Evolutionary conservation across 2,113 vertebrate species (phyloP), one percentile per base, ranked within the genome.

Genomic region (Protomyctophum bolini): DNA sequence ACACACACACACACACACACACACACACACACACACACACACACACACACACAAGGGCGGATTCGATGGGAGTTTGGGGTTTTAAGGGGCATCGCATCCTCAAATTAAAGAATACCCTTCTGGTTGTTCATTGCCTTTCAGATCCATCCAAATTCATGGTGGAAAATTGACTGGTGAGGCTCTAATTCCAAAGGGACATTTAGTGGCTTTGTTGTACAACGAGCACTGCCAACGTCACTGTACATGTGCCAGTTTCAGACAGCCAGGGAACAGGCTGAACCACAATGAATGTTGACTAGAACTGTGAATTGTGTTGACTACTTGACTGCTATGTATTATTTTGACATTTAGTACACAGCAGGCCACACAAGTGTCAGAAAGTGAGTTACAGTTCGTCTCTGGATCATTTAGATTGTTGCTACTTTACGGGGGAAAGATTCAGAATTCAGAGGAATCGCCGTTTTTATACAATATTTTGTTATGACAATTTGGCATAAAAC

Each of bases 111-210:
- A 2, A 41, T 41, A 41, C 33, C 33, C 33, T 41, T 60, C 51
- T 55, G 55, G 41, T 70, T 6, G 73, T 63, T 58, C 58, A 78
- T 70, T 61, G 76, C 72, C 21, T 33, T 41, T 52, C 47, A 68
- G 66, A 77, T 68, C 12, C 65, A 28, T 14, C 60, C 1, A 29
- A 47, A 75, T 63, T 75, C 41, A 47, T 63, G 63, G 61, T 48
- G 75, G 52, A 71, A 28, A 78, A 62, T 11, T 6, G 0, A 69
- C 71, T 15, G 64, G 12, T n/a, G 45, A 9, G 9, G 1, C 46
- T 77, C 48, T 47, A 10, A 71, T 76, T 76, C 68, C 61, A 79
- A 73, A 68, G 33, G 28, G n/a, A 5, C 12, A 59, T 11, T 77
- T 67, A 55, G 59, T 58, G 61, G 67, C 67, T 76, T 67, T 72